Percentiles rank a stretch among this genome's conserved stretches.
These are phyloP conservation scores for Periophthalmodon schlosseri DNA, from an alignment of 2,113 vertebrate genomes.

Conservation along the genomic window DNA sequence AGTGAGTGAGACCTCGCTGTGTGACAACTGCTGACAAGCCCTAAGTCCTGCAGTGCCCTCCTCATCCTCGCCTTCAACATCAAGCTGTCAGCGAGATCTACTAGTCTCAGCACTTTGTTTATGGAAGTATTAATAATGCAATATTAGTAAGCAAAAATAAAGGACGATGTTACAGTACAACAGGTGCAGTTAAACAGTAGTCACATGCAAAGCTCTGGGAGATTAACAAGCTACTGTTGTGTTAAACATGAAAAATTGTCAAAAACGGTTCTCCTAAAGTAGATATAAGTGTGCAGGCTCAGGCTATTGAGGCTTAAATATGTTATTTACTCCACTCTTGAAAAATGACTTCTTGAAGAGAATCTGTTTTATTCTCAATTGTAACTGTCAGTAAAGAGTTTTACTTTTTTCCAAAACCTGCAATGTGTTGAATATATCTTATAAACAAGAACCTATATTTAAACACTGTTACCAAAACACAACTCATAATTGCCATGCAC, in stretches of 20 bases:
- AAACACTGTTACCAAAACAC: not conserved
- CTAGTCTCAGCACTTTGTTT: constrained; percentile 39
- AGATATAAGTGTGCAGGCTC: not conserved
- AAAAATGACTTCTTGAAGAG: not conserved
- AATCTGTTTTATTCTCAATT: not conserved
- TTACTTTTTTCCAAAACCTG: too few relatives aligned
- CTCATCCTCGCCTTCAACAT: constrained; percentile 57
- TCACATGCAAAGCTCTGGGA: constrained; percentile 13
- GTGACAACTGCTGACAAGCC: constrained; percentile 55
- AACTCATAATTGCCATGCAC: not conserved
- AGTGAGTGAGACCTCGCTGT: constrained; percentile 22
- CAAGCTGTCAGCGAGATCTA: constrained; percentile 60
- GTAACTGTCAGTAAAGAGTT: not conserved
- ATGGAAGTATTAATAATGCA: constrained; percentile 56
- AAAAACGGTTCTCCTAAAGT: not conserved
- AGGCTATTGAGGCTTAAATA: not conserved
- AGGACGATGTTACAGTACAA: constrained; percentile 37
- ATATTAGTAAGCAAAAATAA: constrained; percentile 59
- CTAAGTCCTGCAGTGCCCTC: constrained; percentile 38
- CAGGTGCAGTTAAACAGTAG: constrained; percentile 48
- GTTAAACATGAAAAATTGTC: not conserved
- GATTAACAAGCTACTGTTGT: not conserved
- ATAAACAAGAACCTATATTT: not conserved
- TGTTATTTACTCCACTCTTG: not conserved
- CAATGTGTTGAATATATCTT: not conserved